Evolutionary conservation across 2,888 invertebrate genomes (phyloP).

Genomic region (Lagria hirta): DNA sequence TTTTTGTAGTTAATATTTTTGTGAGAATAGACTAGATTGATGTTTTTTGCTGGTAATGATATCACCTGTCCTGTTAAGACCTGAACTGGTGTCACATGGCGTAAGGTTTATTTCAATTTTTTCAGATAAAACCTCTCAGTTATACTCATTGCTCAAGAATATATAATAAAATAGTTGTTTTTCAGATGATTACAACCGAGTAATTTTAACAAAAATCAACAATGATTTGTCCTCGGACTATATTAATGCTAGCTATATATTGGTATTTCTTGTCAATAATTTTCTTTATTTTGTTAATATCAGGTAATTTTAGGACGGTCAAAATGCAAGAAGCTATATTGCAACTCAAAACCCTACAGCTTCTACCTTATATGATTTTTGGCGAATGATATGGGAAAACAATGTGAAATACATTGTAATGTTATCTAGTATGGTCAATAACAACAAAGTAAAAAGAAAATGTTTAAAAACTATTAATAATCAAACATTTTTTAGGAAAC

Average conservation of each 20-base stretch:
- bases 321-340: conserved; percentile 46
- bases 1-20: too few species aligned
- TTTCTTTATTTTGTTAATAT: too few species aligned
- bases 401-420: conserved; percentile 55
- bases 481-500: conserved; percentile 39
- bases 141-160: too few species aligned
- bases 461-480: conserved; percentile 3
- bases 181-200: conserved; percentile 57
- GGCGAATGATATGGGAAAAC: conserved; percentile 56
- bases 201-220: conserved; percentile 49
- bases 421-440: conserved; percentile 56
- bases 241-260: conserved; percentile 59
- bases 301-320: conserved; percentile 40
- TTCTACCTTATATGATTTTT: conserved; percentile 49
- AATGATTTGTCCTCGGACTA: conserved; percentile 55
- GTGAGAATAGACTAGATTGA: too few species aligned
- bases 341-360: conserved; percentile 51
- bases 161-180: too few species aligned
- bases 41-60: too few species aligned
- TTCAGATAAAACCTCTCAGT: too few species aligned
- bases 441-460: conserved; percentile 53
- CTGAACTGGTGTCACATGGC: too few species aligned
- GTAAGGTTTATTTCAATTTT: too few species aligned
- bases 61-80: too few species aligned
- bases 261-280: too few species aligned